These are phyloP conservation scores for Chelon auratus DNA, from an alignment of 2,797 vertebrate genomes.

Conservation along the genomic window DNA sequence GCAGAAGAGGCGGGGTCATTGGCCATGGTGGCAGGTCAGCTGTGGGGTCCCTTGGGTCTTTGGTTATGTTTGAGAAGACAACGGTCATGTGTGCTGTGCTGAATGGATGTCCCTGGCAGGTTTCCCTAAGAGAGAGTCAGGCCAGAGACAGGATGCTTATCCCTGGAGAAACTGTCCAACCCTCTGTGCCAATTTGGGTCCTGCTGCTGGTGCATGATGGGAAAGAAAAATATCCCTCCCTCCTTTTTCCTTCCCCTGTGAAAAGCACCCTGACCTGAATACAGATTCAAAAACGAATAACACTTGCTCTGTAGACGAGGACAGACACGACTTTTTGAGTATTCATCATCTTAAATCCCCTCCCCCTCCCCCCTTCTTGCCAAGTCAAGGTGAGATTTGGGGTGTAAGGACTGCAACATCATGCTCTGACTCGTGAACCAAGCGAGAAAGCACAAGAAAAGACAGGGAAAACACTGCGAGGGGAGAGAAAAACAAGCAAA, in stretches of 20 bases:
- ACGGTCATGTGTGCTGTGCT: constrained; percentile 46
- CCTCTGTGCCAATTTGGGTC: constrained; percentile 81
- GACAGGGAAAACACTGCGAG: constrained; percentile 40
- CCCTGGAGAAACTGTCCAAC: constrained; percentile 76
- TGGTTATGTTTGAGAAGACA: constrained; percentile 58
- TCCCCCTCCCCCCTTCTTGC: constrained; percentile 13
- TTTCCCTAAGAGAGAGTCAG: constrained; percentile 68
- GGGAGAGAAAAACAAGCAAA: constrained; percentile 75
- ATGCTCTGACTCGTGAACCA: constrained; percentile 54
- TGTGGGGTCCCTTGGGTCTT: constrained; percentile 43
- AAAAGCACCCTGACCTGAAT: constrained; percentile 84
- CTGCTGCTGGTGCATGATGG: constrained; percentile 82
- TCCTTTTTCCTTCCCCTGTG: constrained; percentile 55
- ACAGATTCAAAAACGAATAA: constrained; percentile 73
- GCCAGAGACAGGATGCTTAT: constrained; percentile 75
- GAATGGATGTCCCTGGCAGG: constrained; percentile 66
- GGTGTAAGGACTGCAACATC: constrained; percentile 61
- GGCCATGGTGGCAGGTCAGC: constrained; percentile 52
- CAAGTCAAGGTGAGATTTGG: constrained; percentile 74
- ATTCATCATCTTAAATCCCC: constrained; percentile 68
- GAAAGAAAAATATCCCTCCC: constrained; percentile 77
- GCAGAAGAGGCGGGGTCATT: constrained; percentile 36
- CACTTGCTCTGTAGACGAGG: constrained; percentile 59
- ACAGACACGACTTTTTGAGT: constrained; percentile 63
- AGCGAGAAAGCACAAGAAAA: constrained; percentile 49